These are phyloP conservation scores for Ichneumoninae sp. DNA, from an alignment of 2,888 invertebrate genomes.

Conservation along the genomic window DNA sequence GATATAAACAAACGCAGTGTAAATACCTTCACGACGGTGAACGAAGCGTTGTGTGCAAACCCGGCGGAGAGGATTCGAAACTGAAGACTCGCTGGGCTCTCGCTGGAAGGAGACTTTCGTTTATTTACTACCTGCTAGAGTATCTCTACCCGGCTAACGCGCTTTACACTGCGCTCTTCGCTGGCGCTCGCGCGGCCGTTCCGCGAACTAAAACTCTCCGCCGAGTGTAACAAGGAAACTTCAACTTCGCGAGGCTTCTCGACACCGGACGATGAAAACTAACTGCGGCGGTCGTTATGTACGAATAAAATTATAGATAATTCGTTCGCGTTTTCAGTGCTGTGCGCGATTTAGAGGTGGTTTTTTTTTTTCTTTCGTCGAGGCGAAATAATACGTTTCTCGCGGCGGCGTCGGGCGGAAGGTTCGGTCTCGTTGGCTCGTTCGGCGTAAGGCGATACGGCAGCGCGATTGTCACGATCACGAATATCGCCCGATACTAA, in stretches of 20 bases:
- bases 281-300: neutral
- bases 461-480: neutral
- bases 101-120: neutral
- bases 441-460: neutral
- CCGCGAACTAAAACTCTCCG: neutral
- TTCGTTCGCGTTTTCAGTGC: neutral
- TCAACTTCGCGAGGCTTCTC: neutral
- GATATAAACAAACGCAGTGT: neutral
- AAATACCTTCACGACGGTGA: neutral
- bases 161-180: neutral
- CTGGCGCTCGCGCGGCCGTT: neutral
- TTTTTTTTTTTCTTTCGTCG: neutral
- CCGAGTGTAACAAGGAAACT: neutral
- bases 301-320: neutral
- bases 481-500: neutral
- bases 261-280: slow-evolving; percentile 4
- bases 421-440: neutral
- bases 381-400: neutral
- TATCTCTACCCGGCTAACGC: neutral
- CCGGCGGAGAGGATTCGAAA: neutral
- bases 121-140: neutral
- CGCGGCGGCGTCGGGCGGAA: neutral
- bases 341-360: neutral
- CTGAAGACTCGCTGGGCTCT: slow-evolving; percentile 1
- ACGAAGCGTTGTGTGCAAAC: neutral